These are phyloP conservation scores for Phalanger gymnotis DNA, from an alignment of 2,797 vertebrate species.

Conservation along the genomic window DNA sequence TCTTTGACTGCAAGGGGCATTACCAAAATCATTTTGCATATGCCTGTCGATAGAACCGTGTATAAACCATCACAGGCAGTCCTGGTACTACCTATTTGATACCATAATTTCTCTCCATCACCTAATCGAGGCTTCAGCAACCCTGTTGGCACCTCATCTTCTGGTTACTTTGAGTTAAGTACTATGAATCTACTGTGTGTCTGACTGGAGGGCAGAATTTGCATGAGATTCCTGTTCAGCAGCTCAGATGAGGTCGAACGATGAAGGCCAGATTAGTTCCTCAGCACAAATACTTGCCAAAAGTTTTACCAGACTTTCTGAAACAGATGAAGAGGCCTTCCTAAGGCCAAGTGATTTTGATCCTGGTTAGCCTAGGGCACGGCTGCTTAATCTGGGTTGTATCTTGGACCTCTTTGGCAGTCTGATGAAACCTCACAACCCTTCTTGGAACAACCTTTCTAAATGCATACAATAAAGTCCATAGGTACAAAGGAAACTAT, in stretches of 20 bases:
- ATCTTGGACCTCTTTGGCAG: background rate
- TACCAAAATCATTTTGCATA: background rate
- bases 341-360: constrained; percentile 46
- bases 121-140: background rate
- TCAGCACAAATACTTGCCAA: constrained; percentile 50
- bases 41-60: background rate
- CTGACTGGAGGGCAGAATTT: constrained; percentile 17
- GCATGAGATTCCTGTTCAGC: constrained; percentile 33
- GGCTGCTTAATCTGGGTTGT: background rate
- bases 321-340: constrained; percentile 42
- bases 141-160: background rate
- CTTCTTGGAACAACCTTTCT: background rate
- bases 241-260: constrained; percentile 39
- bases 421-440: background rate
- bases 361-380: background rate
- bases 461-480: background rate
- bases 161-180: background rate
- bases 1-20: background rate
- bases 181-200: constrained; percentile 28
- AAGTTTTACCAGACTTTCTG: constrained; percentile 72
- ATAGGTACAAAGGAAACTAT: background rate
- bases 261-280: constrained; percentile 57
- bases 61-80: background rate
- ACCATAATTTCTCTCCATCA: background rate
- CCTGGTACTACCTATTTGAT: background rate